These are phyloP conservation scores for Geophilus truncorum DNA, from an alignment of 2,888 invertebrate species.

Conservation along the genomic window DNA sequence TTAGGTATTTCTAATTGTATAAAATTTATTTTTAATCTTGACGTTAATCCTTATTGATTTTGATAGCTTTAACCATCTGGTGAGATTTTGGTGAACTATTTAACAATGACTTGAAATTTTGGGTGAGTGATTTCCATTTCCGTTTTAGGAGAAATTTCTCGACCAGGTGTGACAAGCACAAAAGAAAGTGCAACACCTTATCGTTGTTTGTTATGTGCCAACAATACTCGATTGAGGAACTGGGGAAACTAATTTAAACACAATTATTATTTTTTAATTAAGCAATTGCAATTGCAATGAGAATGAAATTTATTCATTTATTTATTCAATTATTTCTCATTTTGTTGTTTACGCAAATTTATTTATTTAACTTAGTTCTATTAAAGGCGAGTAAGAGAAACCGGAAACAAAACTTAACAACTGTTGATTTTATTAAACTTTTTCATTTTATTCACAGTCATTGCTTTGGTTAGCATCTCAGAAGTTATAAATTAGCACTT, in stretches of 20 bases:
- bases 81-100: too few species aligned
- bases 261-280: neutral
- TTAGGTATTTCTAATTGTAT: too few species aligned
- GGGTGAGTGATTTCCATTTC: too few species aligned
- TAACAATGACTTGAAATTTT: too few species aligned
- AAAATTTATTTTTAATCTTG: too few species aligned
- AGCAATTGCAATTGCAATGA: neutral
- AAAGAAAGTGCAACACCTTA: slow-evolving; percentile 1
- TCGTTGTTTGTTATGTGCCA: neutral
- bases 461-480: too few species aligned
- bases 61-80: too few species aligned
- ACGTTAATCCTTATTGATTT: too few species aligned
- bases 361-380: too few species aligned
- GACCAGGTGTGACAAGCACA: neutral
- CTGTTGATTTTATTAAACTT: neutral
- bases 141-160: neutral
- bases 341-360: too few species aligned
- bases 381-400: too few species aligned
- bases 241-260: neutral
- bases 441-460: neutral
- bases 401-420: neutral
- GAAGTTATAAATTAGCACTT: neutral
- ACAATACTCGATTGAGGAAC: neutral
- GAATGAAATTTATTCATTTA: neutral
- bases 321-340: neutral